phyloP scores from a whole-genome alignment of 2,797 vertebrate genomes.

The Sciurus carolinensis region DNA sequence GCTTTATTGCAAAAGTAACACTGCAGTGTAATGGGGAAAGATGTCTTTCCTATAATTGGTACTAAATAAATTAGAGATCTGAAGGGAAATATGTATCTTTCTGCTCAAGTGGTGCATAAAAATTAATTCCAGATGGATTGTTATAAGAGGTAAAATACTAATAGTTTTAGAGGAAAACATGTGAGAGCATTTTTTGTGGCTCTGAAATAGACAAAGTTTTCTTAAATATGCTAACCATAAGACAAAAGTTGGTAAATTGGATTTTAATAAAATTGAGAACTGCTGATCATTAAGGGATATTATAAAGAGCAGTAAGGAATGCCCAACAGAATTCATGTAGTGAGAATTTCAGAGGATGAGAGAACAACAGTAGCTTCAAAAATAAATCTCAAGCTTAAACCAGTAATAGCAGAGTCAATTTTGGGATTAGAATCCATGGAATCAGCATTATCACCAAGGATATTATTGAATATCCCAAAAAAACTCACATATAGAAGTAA shows the following conservation, averaged over 20 bases:
- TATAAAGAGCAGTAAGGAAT: neutral
- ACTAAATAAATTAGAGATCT: neutral
- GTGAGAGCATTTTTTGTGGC: neutral
- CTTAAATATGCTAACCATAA: neutral
- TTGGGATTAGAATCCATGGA: conserved; percentile 99
- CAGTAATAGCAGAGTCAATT: conserved; percentile 99
- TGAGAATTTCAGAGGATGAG: neutral
- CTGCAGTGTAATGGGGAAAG: neutral
- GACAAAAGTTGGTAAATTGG: neutral
- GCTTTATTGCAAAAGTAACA: neutral
- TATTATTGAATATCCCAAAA: conserved; percentile 98
- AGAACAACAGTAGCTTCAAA: neutral
- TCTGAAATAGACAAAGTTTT: neutral
- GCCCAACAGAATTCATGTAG: neutral
- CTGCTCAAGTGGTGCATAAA: neutral
- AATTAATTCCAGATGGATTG: neutral
- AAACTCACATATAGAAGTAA: conserved; percentile 78
- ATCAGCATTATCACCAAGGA: conserved; percentile 99
- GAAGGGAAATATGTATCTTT: neutral
- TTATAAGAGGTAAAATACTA: neutral
- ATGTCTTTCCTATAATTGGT: neutral
- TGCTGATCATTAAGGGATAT: neutral
- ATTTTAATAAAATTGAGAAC: neutral
- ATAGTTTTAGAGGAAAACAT: neutral
- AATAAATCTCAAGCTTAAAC: conserved; percentile 96